Percentiles rank a stretch among this genome's conserved stretches.
Evolutionary conservation across 2,113 vertebrate species (phyloP).

Genomic region (Scomber scombrus): DNA sequence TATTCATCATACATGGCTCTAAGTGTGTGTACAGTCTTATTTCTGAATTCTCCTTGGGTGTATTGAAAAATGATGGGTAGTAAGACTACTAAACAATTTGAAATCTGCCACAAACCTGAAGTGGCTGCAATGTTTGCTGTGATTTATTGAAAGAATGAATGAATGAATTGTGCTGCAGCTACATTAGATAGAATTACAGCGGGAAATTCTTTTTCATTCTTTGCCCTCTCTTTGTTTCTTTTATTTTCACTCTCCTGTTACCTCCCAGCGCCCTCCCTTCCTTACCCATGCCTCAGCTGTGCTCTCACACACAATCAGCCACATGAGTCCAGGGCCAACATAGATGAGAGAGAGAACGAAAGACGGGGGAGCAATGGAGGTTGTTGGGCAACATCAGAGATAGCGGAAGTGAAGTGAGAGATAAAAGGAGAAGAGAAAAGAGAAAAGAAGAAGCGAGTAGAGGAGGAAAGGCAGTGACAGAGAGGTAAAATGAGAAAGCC

Average conservation of each 20-base stretch:
- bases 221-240: conserved; percentile 25
- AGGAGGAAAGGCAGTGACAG: conserved; percentile 36
- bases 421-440: conserved; percentile 59
- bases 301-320: conserved; percentile 50
- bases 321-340: conserved; percentile 39
- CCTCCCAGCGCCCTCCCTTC: background rate
- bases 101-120: conserved; percentile 21
- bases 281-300: conserved; percentile 39
- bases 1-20: background rate
- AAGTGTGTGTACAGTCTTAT: background rate
- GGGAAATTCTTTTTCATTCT: conserved; percentile 3
- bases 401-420: conserved; percentile 56
- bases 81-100: conserved; percentile 12
- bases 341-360: conserved; percentile 26
- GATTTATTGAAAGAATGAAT: conserved; percentile 33
- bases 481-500: conserved; percentile 60
- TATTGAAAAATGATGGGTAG: background rate
- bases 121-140: background rate
- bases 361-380: conserved; percentile 17
- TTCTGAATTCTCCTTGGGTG: conserved; percentile 27
- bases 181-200: conserved; percentile 25
- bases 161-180: conserved; percentile 22
- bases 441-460: conserved; percentile 10
- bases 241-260: conserved; percentile 21
- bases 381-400: conserved; percentile 66